phyloP scores from a whole-genome alignment of 2,113 vertebrate species.

The Erpornis zantholeuca region DNA sequence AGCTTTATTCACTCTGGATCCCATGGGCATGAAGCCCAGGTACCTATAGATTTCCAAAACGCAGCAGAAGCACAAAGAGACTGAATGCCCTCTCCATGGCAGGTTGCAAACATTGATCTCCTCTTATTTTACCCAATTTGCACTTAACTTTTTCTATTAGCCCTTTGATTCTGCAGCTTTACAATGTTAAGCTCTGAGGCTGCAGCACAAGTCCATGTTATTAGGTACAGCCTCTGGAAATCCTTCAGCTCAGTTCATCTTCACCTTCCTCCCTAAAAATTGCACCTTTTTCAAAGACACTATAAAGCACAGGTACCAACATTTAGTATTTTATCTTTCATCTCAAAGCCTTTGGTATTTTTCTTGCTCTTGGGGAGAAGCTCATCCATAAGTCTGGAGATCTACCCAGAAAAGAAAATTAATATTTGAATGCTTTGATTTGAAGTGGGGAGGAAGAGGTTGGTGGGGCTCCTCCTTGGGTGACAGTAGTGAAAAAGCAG shows the following conservation, averaged over 20 bases:
- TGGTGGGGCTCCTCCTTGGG: background rate
- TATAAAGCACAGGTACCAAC: background rate
- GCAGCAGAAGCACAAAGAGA: constrained; percentile 29
- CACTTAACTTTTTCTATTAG: constrained; percentile 52
- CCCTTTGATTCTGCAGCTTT: constrained; percentile 39
- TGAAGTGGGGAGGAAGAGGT: background rate
- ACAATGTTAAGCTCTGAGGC: background rate
- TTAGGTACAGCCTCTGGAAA: background rate
- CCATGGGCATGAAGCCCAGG: background rate
- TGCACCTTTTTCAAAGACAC: background rate
- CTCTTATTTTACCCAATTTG: constrained; percentile 52
- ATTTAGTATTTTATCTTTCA: background rate
- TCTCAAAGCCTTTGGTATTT: background rate
- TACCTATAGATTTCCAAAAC: constrained; percentile 57
- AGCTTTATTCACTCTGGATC: background rate
- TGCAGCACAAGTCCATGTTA: background rate
- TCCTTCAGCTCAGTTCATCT: background rate
- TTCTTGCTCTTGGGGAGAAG: background rate
- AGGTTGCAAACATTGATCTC: constrained; percentile 35
- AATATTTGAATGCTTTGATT: background rate
- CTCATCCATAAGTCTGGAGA: background rate
- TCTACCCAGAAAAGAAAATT: background rate
- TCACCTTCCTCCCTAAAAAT: background rate
- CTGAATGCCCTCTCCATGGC: background rate
- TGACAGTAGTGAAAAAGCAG: background rate